phyloP scores from a whole-genome alignment of 2,113 vertebrate species.

The Nibea coibor region DNA sequence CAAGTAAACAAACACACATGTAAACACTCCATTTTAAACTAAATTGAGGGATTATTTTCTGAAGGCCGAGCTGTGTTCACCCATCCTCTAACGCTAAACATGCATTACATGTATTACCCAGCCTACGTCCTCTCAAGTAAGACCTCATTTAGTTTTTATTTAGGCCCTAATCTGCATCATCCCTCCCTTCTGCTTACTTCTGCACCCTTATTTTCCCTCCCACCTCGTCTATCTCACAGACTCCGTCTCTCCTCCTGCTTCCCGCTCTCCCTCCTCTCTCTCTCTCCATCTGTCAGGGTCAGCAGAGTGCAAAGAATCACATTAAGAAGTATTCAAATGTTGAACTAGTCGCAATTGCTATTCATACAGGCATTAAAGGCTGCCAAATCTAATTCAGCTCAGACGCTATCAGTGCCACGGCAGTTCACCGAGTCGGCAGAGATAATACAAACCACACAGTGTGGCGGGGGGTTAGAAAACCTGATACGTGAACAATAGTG shows the following conservation, averaged over 20 bases:
- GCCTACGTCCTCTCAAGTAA: conserved; percentile 20
- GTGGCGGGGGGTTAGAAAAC: conserved; percentile 45
- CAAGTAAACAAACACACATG: conserved; percentile 1
- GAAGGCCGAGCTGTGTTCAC: not conserved
- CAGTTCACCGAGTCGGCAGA: conserved; percentile 55
- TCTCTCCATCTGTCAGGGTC: conserved; percentile 65
- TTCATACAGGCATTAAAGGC: conserved; percentile 74
- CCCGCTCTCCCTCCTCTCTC: conserved; percentile 42
- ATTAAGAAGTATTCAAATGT: conserved; percentile 73
- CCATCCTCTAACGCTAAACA: not conserved
- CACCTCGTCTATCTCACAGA: not conserved
- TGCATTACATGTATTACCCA: not conserved
- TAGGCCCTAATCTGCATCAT: conserved; percentile 39
- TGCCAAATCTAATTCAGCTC: conserved; percentile 74
- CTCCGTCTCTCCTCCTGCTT: not conserved
- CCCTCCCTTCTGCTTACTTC: conserved; percentile 6
- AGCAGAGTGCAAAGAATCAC: conserved; percentile 71
- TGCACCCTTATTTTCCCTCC: not conserved
- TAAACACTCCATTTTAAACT: not conserved
- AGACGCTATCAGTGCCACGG: conserved; percentile 51
- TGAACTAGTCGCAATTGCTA: conserved; percentile 68
- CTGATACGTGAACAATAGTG: conserved; percentile 45
- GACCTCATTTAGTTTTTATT: conserved; percentile 40
- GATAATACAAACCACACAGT: conserved; percentile 62
- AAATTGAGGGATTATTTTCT: too few species aligned